Percentiles rank a stretch among this genome's conserved stretches.
phyloP scores from a whole-genome alignment of 2,888 invertebrate genomes.

The Pilophorus perplexus region DNA sequence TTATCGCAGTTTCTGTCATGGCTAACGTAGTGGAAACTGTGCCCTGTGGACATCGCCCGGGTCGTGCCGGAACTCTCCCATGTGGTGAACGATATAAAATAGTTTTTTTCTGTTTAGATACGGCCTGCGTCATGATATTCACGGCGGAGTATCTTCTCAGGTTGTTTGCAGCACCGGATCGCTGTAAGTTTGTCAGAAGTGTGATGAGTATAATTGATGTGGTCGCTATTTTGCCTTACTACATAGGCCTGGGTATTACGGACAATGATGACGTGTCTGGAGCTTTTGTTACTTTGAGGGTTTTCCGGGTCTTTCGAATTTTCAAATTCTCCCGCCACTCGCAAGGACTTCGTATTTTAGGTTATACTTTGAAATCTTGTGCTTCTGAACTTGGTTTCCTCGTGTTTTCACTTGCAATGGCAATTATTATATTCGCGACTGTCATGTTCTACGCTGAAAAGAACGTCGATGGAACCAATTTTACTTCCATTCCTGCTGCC shows the following conservation, averaged over 20 bases:
- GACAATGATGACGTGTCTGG: constrained; percentile 99
- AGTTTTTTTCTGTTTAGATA: constrained; percentile 98
- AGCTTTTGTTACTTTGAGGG: constrained; percentile 96
- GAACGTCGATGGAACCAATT: constrained; percentile 93
- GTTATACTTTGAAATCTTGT: constrained; percentile 98
- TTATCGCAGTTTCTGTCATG: constrained; percentile 98
- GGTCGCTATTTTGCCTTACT: constrained; percentile 98
- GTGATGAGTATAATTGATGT: constrained; percentile 99
- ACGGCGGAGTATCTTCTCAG: constrained; percentile 94
- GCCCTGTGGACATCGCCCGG: constrained; percentile 85
- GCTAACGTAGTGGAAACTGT: constrained; percentile 99
- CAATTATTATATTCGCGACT: constrained; percentile 99
- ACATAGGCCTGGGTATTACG: constrained; percentile 95
- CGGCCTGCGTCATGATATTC: constrained; percentile 99
- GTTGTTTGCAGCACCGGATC: constrained; percentile 96
- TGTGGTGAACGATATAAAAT: constrained; percentile 98
- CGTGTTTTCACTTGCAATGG: constrained; percentile 99
- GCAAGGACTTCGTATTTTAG: constrained; percentile 95
- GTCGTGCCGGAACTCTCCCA: constrained; percentile 80
- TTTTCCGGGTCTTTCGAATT: constrained; percentile 99
- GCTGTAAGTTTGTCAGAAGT: constrained; percentile 94
- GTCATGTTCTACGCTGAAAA: constrained; percentile 99
- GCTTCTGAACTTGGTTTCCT: constrained; percentile 98
- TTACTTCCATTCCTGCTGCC: constrained; percentile 98
- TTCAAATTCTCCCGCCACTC: constrained; percentile 99